Percentiles rank a stretch among this genome's conserved stretches.
These are phyloP conservation scores for Musca domestica DNA, from an alignment of 1,140 invertebrate species.

Conservation along the genomic window DNA sequence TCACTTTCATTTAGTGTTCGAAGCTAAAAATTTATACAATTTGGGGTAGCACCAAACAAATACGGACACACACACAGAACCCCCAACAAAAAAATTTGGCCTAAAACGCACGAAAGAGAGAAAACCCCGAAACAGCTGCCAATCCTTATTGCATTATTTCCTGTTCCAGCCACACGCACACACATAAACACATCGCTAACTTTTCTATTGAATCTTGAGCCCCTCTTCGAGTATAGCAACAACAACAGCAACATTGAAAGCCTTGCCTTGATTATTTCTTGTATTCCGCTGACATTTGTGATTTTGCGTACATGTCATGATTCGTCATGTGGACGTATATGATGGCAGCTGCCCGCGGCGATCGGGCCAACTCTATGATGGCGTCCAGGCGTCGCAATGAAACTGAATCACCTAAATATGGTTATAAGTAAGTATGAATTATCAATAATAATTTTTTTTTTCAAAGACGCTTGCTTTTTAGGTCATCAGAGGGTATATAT, in stretches of 20 bases:
- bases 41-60: no score
- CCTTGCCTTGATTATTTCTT: background rate
- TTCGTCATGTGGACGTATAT: slow-evolving; percentile 60
- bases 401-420: slow-evolving; percentile 51
- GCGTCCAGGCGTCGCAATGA: slow-evolving; percentile 43
- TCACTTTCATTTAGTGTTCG: background rate
- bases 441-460: no score
- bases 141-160: no score
- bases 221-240: no score
- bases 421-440: slow-evolving; percentile 43
- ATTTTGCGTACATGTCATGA: slow-evolving; percentile 31
- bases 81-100: no score
- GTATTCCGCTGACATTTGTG: background rate
- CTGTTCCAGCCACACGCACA: no score
- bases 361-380: slow-evolving; percentile 54
- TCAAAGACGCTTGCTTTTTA: background rate
- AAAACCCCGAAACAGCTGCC: no score
- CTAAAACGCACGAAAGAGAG: no score
- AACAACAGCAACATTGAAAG: background rate
- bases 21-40: background rate
- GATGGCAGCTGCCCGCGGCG: slow-evolving; percentile 60
- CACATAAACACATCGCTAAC: no score
- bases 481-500: background rate
- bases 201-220: no score
- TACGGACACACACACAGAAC: no score